Evolutionary conservation across 35 echinoderm and acorn worm genomes (phyloP).

Genomic region (Lytechinus pictus): DNA sequence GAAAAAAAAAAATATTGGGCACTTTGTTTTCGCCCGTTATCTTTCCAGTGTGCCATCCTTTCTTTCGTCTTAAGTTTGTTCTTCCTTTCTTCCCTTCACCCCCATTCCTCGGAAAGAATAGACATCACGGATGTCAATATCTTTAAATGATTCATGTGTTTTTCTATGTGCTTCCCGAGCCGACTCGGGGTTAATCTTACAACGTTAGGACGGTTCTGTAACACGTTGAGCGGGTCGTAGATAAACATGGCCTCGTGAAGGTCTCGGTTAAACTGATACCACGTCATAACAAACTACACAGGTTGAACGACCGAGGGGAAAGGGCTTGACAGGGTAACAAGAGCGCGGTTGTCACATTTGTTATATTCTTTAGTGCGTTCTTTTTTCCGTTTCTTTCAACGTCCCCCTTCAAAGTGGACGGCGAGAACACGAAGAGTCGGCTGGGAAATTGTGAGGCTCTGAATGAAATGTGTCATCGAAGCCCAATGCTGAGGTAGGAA

Average conservation of each 20-base stretch:
- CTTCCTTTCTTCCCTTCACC: background rate
- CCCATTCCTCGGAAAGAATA: background rate
- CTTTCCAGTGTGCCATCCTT: background rate
- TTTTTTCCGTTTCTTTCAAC: background rate
- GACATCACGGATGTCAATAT: background rate
- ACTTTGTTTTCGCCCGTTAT: background rate
- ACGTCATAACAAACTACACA: slow-evolving; percentile 15
- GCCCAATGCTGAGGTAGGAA: background rate
- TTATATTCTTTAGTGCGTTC: background rate
- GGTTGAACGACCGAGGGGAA: slow-evolving; percentile 40
- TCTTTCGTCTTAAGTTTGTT: background rate
- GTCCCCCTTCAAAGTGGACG: background rate
- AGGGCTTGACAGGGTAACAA: background rate
- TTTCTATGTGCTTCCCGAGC: background rate
- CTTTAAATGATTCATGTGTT: slow-evolving; percentile 5
- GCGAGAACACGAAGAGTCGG: background rate
- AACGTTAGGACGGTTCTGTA: background rate
- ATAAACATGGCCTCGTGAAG: background rate
- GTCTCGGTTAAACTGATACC: slow-evolving; percentile 30
- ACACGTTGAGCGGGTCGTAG: background rate
- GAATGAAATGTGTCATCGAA: slow-evolving; percentile 53
- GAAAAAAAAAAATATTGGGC: background rate
- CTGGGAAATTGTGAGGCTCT: slow-evolving; percentile 6
- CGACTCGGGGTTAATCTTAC: background rate
- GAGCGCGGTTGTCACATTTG: background rate